These are phyloP conservation scores for Poeciliopsis infans DNA, from an alignment of 2,797 vertebrate species.

Conservation along the genomic window DNA sequence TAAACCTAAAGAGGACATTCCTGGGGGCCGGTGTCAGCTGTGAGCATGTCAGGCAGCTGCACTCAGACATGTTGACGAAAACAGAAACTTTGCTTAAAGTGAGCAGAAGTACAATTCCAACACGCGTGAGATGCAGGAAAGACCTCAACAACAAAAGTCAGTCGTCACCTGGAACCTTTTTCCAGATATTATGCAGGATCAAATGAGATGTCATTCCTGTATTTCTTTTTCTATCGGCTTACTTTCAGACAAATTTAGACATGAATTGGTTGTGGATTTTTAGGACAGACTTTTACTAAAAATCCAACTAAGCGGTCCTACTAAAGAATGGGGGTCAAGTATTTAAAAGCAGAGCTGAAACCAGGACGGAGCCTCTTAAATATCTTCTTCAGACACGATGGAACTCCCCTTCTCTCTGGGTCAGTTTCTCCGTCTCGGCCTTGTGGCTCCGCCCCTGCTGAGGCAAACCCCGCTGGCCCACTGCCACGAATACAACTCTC, in stretches of 20 bases:
- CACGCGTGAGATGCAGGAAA: background rate
- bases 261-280: background rate
- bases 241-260: background rate
- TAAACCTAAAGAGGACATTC: conserved; percentile 35
- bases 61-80: background rate
- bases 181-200: background rate
- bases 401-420: conserved; percentile 9
- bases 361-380: conserved; percentile 16
- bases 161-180: background rate
- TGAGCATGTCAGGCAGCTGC: conserved; percentile 9
- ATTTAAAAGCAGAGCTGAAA: conserved; percentile 1
- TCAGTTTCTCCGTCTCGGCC: background rate
- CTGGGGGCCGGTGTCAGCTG: conserved; percentile 28
- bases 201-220: background rate
- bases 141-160: background rate
- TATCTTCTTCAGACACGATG: conserved; percentile 21
- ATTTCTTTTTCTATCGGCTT: background rate
- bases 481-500: conserved; percentile 61
- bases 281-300: background rate
- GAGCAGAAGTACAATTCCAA: background rate
- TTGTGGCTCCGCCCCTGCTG: conserved; percentile 43
- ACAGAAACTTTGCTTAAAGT: background rate
- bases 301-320: background rate
- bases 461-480: conserved; percentile 59
- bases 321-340: background rate